Evolutionary conservation across 2,888 invertebrate genomes (phyloP), one percentile per base, ranked within the genome.

Genomic region (Apoderus coryli): DNA sequence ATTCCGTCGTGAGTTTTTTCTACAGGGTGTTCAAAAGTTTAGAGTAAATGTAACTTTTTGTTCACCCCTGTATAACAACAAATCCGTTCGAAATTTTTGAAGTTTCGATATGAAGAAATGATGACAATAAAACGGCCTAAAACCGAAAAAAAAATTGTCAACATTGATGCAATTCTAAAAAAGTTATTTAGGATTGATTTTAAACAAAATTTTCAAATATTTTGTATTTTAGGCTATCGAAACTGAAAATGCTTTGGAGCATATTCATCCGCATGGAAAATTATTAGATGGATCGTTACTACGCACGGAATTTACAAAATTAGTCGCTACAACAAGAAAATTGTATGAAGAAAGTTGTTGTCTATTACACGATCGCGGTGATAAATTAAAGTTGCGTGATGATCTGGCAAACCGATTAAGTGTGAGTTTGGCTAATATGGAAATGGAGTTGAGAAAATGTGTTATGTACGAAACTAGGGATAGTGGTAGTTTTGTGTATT

Each of bases 251-350:
- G 69, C 70, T 37, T 56, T 82, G 29, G 80, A 81, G 48, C 67
- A 69, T 33, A 69, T 81, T 53, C 88, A 78, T 63, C 84, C 80
- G 0, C 76, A 78, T 34, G 88, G 88, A 6, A 77, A 76, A 48
- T 67, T 89, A 16, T 60, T 84, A 29, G 78, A 85, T 47, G 76
- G 80, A 56, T 74, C 77, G 3, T 12, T 72, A 69, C 36, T 60
- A 36, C 60, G 90, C 26, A 66, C 73, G 11, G 71, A 80, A 43
- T 70, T 89, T 23, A 82, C 84, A 1, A 78, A 80, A 38, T 57
- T 85, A 48, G 79, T 84, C 4, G 61, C 65, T 27, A 65, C 64
- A 38, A 64, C 72, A 1, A 64, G 69, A 27, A 69, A 73, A 38
- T 58, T 84, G 4, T 75, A 79, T 41, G 76, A 76, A 49, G 79